Evolutionary conservation across 2,888 invertebrate genomes (phyloP), one percentile per base, ranked within the genome.

Genomic region (Cryptophagus acutangulus): DNA sequence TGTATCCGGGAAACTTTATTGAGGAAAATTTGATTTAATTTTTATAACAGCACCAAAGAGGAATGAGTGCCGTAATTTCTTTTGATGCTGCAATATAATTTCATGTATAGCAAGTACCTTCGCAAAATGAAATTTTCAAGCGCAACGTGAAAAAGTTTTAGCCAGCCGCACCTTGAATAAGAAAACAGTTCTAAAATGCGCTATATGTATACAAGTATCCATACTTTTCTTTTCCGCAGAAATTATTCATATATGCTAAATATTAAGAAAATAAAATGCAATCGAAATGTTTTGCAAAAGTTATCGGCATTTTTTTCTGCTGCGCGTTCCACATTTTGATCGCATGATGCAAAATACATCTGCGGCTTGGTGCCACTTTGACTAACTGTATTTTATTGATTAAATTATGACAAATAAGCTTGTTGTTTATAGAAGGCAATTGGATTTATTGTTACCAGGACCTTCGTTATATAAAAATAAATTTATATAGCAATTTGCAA

Each of bases 21-120:
- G 68, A 58, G 58, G 67, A 63, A 67, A 67, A 69, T 69, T 69
- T 69, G 68, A 69, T 69, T 69, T 67, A 67, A 69, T 69, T 69
- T 67, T 67, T 67, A 65, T 67, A 67, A 65, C 65, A 63, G 63
- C 65, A 57, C 61, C 60, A 66, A 66, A 66, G 67, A 65, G 67
- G 62, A 65, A 66, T 62, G 67, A 67, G 67, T 68, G 67, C 62
- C 62, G 69, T 69, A 69, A 69, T 69, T 69, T 67, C 67, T 68
- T 69, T 69, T 69, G 69, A 69, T 64, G 67, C 66, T 63, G 62
- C 63, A 69, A 69, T 67, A 65, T 66, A 67, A 69, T 69, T 69
- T 67, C 64, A n/a, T 63, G 63, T 62, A 63, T 65, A 63, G 61
- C 65, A 60, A 64, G 62, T 62, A 63, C 59, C 59, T 61, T 41